Conservation (phyloP, 2,888 invertebrate species). For the Brachyptera putata region DNA sequence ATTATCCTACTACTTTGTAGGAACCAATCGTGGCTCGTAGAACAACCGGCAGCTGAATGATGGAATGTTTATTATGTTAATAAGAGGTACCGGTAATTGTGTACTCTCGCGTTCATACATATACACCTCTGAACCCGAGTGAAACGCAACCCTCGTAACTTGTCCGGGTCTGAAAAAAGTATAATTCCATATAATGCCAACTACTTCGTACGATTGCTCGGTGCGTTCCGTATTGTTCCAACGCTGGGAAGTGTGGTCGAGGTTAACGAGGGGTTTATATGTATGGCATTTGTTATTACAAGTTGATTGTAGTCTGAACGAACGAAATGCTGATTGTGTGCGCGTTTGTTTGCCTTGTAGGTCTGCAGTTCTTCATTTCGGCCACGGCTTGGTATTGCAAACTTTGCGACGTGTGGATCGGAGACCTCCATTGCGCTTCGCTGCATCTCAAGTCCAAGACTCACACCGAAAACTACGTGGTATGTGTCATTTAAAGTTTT, state of each 20-base stretch:
- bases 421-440: constrained; percentile 83
- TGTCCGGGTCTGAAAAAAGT: too few relatives aligned
- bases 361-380: constrained; percentile 82
- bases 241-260: neutral
- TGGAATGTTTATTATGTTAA: constrained; percentile 12
- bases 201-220: too few relatives aligned
- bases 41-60: neutral
- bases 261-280: neutral
- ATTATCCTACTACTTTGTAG: neutral
- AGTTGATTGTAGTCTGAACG: neutral
- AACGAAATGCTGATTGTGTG: constrained; percentile 12
- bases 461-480: constrained; percentile 77
- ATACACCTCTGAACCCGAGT: neutral
- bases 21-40: neutral
- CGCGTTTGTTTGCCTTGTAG: constrained; percentile 53
- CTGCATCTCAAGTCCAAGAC: constrained; percentile 74
- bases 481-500: constrained; percentile 48
- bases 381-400: constrained; percentile 88
- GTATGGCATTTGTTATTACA: too few relatives aligned
- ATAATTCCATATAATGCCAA: too few relatives aligned
- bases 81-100: constrained; percentile 13
- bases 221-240: neutral
- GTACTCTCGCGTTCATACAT: constrained; percentile 16
- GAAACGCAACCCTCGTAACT: neutral
- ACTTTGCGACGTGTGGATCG: constrained; percentile 81